phyloP scores from a whole-genome alignment of 2,888 invertebrate genomes.

The Scaptomyza flava region DNA sequence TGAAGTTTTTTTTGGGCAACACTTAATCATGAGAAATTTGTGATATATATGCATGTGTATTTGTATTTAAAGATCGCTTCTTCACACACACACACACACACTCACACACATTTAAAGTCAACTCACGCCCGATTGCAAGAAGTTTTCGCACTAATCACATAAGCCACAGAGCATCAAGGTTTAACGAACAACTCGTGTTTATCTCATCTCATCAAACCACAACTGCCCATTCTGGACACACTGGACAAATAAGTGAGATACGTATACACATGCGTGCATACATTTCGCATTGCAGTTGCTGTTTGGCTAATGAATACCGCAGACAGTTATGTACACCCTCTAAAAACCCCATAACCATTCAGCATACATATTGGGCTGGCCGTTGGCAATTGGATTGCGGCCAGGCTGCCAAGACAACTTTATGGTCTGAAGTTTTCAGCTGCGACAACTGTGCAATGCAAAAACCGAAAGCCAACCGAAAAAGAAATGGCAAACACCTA shows the following conservation, averaged over 20 bases:
- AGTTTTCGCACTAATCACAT: conserved; percentile 31
- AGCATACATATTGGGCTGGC: conserved; percentile 32
- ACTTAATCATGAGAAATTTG: background rate
- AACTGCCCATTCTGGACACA: background rate
- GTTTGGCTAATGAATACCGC: conserved; percentile 58
- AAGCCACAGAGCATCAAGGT: conserved; percentile 13
- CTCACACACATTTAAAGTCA: background rate
- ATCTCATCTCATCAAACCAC: conserved; percentile 2
- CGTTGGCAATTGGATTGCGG: conserved; percentile 74
- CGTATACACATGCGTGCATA: conserved; percentile 39
- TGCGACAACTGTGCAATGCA: conserved; percentile 68
- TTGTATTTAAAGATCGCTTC: background rate
- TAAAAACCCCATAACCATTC: background rate
- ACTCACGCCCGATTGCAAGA: background rate
- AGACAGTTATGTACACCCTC: conserved; percentile 41
- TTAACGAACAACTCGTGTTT: conserved; percentile 9
- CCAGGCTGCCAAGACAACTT: conserved; percentile 68
- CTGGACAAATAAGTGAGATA: conserved; percentile 23
- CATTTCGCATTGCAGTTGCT: conserved; percentile 44
- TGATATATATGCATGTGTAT: background rate
- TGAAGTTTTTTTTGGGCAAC: conserved; percentile 1
- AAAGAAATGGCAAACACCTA: conserved; percentile 61
- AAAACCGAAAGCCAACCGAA: conserved; percentile 10
- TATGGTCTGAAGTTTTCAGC: conserved; percentile 63
- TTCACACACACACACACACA: background rate